Evolutionary conservation across 1,140 invertebrate genomes (phyloP), one percentile per base, ranked within the genome.

Genomic region (Drosophila lacteicornis): DNA sequence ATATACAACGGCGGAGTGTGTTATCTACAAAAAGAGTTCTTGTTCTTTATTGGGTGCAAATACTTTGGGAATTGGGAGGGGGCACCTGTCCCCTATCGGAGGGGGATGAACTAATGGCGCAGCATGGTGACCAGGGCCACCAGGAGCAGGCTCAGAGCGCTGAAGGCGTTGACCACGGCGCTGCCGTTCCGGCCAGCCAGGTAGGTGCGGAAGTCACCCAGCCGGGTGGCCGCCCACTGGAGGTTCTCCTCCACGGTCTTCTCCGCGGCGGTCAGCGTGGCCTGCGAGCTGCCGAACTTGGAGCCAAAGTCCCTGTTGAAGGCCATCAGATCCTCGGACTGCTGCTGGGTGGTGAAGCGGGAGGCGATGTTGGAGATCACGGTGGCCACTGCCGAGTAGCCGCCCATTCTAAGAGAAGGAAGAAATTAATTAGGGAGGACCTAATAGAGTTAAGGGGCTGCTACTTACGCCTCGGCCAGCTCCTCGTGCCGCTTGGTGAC

Each of bases 391-490:
- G 93, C 86, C 4, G 92, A 91, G 33, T 93, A 79, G 15, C 93
- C 93, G 47, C 74, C 92, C 92, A 84, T 92, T 56, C 84, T 91
- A 36, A 19, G 42, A 40, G 33, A 56, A 75, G 57, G 50, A 67
- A 69, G 55, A 4, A 11, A n/a, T n/a, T 33, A 49, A 2, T 9
- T 12, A 38, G 22, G 17, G 3, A 13, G 60, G 19, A 56, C 73
- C 50, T 5, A 69, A 59, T 30, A 4, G 4, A 6, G 0, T 53
- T n/a, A n/a, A 2, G 0, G 3, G 36, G 9, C 6, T 4, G 13
- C 2, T n/a, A 93, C 94, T 93, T 92, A 95, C 94, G 94, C 92
- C 3, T 75, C 47, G 12, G 82, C 67, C 33, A 95, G 92, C 3
- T 87, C 50, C 0, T 86, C 57, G 40, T 84, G 79, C 59, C 93